phyloP scores from a whole-genome alignment of 2,888 invertebrate genomes.

The Stenodema calcarata region DNA sequence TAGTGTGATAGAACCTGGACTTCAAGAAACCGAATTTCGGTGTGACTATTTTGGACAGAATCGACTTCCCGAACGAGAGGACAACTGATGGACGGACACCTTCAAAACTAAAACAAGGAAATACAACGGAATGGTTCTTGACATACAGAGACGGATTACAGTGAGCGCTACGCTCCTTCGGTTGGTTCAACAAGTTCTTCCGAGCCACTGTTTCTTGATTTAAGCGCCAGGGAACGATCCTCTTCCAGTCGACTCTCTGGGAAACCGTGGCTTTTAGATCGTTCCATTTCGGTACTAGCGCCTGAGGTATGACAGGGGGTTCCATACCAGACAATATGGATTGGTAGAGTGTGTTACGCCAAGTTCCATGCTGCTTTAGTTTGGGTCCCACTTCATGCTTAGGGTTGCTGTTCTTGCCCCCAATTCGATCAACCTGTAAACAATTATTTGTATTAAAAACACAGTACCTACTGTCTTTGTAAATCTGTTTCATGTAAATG shows the following conservation, averaged over 20 bases:
- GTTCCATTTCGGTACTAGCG: not conserved
- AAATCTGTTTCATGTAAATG: too few species aligned
- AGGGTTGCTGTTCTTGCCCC: not conserved
- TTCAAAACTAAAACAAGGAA: not conserved
- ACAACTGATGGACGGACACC: not conserved
- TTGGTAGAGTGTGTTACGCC: not conserved
- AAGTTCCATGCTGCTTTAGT: not conserved
- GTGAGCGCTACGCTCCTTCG: not conserved
- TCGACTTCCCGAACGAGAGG: not conserved
- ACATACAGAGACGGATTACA: not conserved
- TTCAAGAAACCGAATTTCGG: not conserved
- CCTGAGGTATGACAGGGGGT: not conserved
- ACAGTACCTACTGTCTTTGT: too few species aligned
- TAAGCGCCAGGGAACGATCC: not conserved
- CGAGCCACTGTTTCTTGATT: not conserved
- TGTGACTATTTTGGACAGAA: not conserved
- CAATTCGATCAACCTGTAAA: not conserved
- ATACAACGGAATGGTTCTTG: not conserved
- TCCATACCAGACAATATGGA: not conserved
- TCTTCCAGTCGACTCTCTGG: not conserved
- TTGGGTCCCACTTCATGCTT: not conserved
- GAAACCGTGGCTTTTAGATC: not conserved
- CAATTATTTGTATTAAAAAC: too few species aligned
- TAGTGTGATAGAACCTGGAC: not conserved
- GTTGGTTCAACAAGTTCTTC: not conserved